A percentile compares a stretch with the other conserved stretches of the same genome.
These are phyloP conservation scores for Falcunculus frontatus DNA, from an alignment of 2,113 vertebrate species.

Conservation along the genomic window DNA sequence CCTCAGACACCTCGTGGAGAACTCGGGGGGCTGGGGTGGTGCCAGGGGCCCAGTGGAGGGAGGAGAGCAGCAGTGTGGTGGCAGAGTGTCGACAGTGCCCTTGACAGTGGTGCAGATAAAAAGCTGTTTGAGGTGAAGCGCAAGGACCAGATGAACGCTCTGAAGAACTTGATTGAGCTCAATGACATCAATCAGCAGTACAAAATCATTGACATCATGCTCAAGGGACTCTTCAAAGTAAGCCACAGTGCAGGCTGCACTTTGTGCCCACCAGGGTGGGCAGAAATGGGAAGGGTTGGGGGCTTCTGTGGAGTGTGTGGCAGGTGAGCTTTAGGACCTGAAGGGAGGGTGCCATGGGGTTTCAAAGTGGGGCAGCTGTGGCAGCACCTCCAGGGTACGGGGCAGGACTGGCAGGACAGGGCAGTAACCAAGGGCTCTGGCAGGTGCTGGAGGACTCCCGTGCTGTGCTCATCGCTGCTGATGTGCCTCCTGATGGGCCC, in stretches of 20 bases:
- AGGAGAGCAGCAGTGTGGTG: not conserved
- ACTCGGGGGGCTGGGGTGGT: not conserved
- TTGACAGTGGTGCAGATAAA: conserved; percentile 81
- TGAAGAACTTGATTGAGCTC: conserved; percentile 95
- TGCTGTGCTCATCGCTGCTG: conserved; percentile 82
- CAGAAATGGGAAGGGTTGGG: not conserved
- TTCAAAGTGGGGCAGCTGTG: not conserved
- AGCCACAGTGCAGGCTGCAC: not conserved
- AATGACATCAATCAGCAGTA: conserved; percentile 97
- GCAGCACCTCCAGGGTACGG: not conserved
- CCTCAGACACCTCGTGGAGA: not conserved
- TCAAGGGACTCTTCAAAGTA: conserved; percentile 98
- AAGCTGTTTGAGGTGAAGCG: conserved; percentile 96
- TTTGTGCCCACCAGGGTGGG: not conserved
- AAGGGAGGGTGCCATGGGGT: not conserved
- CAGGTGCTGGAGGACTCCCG: conserved; percentile 96
- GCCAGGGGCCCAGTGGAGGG: rapidly evolving
- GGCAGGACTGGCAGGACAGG: not conserved
- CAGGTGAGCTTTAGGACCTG: not conserved
- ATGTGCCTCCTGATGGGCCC: conserved; percentile 87
- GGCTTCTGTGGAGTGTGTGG: not conserved
- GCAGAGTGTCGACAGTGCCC: not conserved
- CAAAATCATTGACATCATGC: conserved; percentile 99
- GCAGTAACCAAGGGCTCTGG: not conserved
- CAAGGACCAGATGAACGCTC: conserved; percentile 91